Conservation (phyloP, 2,113 vertebrate species). For the Pongo pygmaeus region DNA sequence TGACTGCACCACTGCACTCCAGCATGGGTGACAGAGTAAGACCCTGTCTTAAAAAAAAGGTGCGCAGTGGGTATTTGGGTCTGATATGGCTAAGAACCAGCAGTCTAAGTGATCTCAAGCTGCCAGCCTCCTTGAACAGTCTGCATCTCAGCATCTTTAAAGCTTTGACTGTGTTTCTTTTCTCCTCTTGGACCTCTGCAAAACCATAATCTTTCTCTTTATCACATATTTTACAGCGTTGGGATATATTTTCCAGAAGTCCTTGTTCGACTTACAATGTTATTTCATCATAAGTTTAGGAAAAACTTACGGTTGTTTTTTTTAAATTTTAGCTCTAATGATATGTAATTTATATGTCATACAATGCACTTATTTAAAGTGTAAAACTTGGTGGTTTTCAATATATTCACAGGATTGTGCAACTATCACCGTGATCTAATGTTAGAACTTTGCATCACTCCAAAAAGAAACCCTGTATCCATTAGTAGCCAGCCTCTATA, state of each 20-base stretch:
- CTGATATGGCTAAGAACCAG: background rate
- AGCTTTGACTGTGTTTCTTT: background rate
- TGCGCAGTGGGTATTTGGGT: no score
- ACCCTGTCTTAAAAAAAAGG: no score
- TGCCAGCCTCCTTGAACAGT: background rate
- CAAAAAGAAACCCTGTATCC: background rate
- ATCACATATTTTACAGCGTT: background rate
- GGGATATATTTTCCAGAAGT: background rate
- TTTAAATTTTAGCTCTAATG: background rate
- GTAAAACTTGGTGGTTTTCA: background rate
- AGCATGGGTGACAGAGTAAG: no score
- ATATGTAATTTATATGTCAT: background rate
- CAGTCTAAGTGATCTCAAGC: background rate
- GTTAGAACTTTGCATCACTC: no score
- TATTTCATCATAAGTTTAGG: no score
- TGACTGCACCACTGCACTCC: background rate
- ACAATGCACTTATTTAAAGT: background rate
- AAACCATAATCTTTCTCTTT: background rate
- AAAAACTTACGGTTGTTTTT: no score
- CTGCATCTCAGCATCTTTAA: background rate
- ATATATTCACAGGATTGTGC: background rate
- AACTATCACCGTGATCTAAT: background rate
- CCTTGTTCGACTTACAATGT: background rate
- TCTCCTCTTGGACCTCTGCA: background rate
- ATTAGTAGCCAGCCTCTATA: background rate